Conservation (phyloP, 2,113 vertebrate species). For the Synodontis membranacea region DNA sequence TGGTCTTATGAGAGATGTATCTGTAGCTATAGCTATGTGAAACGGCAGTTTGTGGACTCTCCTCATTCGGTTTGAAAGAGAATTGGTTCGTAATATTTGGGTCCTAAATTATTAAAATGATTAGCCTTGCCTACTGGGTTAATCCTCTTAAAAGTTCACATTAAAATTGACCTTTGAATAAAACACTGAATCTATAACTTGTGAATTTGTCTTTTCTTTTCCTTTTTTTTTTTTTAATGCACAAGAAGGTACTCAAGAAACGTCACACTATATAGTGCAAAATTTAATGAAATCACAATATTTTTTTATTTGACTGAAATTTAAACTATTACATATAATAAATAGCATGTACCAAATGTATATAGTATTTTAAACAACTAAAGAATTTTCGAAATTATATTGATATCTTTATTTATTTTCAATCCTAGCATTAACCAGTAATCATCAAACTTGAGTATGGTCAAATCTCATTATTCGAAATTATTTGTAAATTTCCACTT, state of each 20-base stretch:
- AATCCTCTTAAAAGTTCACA: constrained; percentile 54
- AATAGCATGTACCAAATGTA: neutral
- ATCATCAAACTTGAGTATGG: neutral
- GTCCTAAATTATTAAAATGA: constrained; percentile 62
- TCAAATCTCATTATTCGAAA: neutral
- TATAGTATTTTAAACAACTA: neutral
- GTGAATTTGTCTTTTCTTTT: constrained; percentile 16
- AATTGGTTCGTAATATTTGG: constrained; percentile 60
- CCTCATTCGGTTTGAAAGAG: constrained; percentile 77
- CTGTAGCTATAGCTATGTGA: constrained; percentile 74
- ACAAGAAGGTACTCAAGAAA: neutral
- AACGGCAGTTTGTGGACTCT: constrained; percentile 63
- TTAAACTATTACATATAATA: neutral
- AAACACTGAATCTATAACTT: constrained; percentile 53
- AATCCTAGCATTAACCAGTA: neutral
- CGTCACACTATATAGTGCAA: neutral
- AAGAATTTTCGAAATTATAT: neutral
- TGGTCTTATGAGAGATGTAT: constrained; percentile 71
- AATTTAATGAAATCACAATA: neutral
- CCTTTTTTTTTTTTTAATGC: no score
- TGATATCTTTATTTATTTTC: neutral
- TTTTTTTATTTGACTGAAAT: neutral
- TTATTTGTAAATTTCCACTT: neutral
- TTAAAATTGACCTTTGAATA: constrained; percentile 67
- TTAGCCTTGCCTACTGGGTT: constrained; percentile 39